Base-by-base conservation (phyloP, 1,140 invertebrate species). In the Pachypeltis micranthus region DNA sequence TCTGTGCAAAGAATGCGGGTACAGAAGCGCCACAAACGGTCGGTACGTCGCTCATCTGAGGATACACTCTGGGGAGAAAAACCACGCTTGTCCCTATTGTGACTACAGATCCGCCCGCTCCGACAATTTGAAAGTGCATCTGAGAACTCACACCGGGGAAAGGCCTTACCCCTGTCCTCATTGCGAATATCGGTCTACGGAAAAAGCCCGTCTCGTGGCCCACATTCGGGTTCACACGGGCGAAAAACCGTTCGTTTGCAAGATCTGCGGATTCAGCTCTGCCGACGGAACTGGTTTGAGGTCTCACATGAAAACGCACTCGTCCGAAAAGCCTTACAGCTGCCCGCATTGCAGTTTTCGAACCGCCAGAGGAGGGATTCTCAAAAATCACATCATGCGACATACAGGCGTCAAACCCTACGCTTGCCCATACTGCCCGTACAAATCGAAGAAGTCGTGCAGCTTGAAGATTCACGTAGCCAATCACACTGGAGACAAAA, bases 141-240 rank as follows among this genome's bases (percentile, higher is more conserved):
- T 82, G 65, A 75, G 85, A 44, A 85, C 84, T 39, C 85, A 86
- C 68, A 86, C 84, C 0, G 84, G 85, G 23, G 85, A 86, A 68
- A 78, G 83, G 47, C 85, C 85, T 1, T 87, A 83, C 69, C 79
- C 79, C 39, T 87, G 85, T 70, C 75, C 78, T 1, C 78, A 80
- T 31, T 87, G 85, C 70, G 81, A 55, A 28, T 62, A 27, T 27
- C 12, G n/a, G n/a, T 25, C 24, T 55, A 24, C 14, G 14, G 19
- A 56, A 7, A 16, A 19, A 25, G 25, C 19, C 19, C 62, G 74
- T 3, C 25, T 84, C 58, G 76, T 80, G n/a, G 73, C 81, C 0
- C 83, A 85, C 72, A 77, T 80, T 65, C 77, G 80, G 65, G 77
- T 74, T 12, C 83, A 85, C 72, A 78, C 79, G 27, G 83, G 82